These are phyloP conservation scores for Seira musarum DNA, from an alignment of 2,888 invertebrate genomes.

Conservation along the genomic window DNA sequence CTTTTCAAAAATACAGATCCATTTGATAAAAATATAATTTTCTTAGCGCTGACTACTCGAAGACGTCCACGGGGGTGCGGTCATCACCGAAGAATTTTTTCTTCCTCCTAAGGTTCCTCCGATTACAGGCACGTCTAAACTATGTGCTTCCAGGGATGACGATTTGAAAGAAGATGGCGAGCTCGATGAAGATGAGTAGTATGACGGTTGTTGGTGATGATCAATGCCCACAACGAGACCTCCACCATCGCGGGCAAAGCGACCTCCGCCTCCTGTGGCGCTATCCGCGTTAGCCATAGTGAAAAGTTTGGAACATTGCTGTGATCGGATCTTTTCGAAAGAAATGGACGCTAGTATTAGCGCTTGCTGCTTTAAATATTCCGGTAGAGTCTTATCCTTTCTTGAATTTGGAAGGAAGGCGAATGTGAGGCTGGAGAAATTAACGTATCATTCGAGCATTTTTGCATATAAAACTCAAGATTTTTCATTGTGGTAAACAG, in stretches of 20 bases:
- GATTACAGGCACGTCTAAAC: constrained; percentile 51
- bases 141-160: constrained; percentile 52
- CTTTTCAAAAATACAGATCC: constrained; percentile 16
- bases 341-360: constrained; percentile 52
- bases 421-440: constrained; percentile 38
- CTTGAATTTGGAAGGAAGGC: constrained; percentile 54
- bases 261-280: neutral
- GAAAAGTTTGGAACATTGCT: constrained; percentile 52
- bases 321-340: constrained; percentile 48
- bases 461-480: too few species aligned
- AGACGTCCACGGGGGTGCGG: constrained; percentile 47
- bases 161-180: constrained; percentile 53
- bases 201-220: constrained; percentile 47
- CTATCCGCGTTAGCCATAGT: constrained; percentile 37
- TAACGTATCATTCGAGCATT: neutral
- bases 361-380: constrained; percentile 43
- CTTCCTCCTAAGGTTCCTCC: constrained; percentile 36
- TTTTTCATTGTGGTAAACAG: neutral
- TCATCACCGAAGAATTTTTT: constrained; percentile 47
- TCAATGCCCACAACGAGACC: constrained; percentile 47
- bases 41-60: constrained; percentile 47
- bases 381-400: constrained; percentile 46
- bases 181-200: constrained; percentile 45
- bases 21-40: neutral
- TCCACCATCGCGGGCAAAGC: constrained; percentile 22